Conservation (phyloP, 1,140 invertebrate species). For the Thaumatotibia leucotreta region DNA sequence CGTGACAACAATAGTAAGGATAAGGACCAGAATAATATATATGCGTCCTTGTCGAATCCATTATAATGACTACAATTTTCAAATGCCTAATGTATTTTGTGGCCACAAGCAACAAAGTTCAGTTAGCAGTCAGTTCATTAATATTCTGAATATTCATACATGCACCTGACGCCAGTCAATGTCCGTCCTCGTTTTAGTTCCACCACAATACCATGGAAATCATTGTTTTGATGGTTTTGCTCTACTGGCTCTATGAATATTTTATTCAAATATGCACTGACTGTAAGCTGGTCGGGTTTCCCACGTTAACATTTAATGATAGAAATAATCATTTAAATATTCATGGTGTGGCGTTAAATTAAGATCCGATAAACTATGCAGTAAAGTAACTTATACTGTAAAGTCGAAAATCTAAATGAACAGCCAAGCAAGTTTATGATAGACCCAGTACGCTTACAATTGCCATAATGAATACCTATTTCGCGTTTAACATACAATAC, state of each 20-base stretch:
- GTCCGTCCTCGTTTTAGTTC: constrained; percentile 40
- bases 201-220: constrained; percentile 19
- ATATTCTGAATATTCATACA: constrained; percentile 51
- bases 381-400: too few species aligned
- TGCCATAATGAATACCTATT: too few species aligned
- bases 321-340: neutral
- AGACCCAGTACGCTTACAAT: too few species aligned
- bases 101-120: neutral
- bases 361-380: neutral
- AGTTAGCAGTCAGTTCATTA: neutral
- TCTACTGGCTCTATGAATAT: constrained; percentile 54
- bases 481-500: too few species aligned
- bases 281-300: constrained; percentile 26
- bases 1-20: neutral
- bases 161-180: constrained; percentile 37
- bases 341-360: neutral
- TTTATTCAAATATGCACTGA: constrained; percentile 37
- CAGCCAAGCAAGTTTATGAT: too few species aligned
- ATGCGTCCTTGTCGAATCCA: neutral
- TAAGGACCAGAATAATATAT: too few species aligned
- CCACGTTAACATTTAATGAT: constrained; percentile 27
- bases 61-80: neutral
- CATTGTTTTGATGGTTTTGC: constrained; percentile 61
- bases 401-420: too few species aligned
- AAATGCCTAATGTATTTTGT: neutral